These are phyloP conservation scores for Drosophila picticornis DNA, from an alignment of 2,888 invertebrate genomes.

Conservation along the genomic window DNA sequence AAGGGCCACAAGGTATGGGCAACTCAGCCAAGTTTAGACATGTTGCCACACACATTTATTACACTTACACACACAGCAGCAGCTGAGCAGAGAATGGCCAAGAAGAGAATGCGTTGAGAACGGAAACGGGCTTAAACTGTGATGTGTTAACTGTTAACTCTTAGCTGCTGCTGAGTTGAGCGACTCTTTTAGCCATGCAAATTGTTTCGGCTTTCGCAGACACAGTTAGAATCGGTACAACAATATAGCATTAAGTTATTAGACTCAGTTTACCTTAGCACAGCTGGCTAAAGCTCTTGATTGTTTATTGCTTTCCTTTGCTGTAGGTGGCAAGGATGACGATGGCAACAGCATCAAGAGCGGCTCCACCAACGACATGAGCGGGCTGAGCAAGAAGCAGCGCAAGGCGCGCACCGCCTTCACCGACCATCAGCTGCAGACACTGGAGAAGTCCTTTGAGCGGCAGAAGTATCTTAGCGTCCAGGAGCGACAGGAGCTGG, in stretches of 20 bases:
- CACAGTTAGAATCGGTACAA: not conserved
- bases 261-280: not conserved
- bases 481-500: constrained; percentile 99
- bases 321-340: constrained; percentile 92
- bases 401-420: constrained; percentile 99
- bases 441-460: constrained; percentile 98
- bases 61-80: constrained; percentile 11
- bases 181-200: not conserved
- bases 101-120: constrained; percentile 30
- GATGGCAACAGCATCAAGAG: constrained; percentile 87
- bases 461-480: constrained; percentile 98
- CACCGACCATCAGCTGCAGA: constrained; percentile 98
- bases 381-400: constrained; percentile 94
- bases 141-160: constrained; percentile 18
- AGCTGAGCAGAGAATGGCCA: not conserved
- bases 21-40: constrained; percentile 60
- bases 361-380: constrained; percentile 85
- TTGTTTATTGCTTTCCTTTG: not conserved
- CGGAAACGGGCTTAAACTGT: constrained; percentile 70
- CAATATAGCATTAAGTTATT: constrained; percentile 14
- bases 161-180: not conserved
- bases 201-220: constrained; percentile 7
- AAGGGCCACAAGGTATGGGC: constrained; percentile 1
- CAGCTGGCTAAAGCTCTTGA: not conserved
- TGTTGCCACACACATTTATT: constrained; percentile 61